These are phyloP conservation scores for Cnemophilus loriae DNA, from an alignment of 2,113 vertebrate genomes.

Conservation along the genomic window DNA sequence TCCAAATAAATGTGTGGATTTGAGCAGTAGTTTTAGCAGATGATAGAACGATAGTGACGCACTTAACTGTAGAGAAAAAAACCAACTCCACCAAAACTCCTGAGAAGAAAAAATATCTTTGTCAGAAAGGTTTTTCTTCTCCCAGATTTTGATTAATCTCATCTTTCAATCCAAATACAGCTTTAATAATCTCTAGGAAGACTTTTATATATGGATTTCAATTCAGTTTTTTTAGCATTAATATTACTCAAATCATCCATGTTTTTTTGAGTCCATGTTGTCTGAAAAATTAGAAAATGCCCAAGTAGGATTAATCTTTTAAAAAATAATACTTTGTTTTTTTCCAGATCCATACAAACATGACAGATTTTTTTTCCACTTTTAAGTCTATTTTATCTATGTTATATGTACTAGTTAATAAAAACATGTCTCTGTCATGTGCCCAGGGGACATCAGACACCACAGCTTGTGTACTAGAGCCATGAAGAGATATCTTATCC, in stretches of 20 bases:
- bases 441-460: not conserved
- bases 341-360: not conserved
- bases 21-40: not conserved
- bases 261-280: not conserved
- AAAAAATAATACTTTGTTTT: not conserved
- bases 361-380: not conserved
- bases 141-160: not conserved
- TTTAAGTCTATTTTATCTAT: not conserved
- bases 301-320: not conserved
- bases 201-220: not conserved
- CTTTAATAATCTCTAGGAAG: not conserved
- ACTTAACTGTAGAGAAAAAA: not conserved
- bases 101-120: not conserved
- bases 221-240: not conserved
- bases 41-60: not conserved
- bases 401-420: not conserved
- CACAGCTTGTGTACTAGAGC: not conserved
- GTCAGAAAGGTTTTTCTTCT: not conserved
- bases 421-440: not conserved
- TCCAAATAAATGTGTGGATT: not conserved
- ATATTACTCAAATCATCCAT: not conserved
- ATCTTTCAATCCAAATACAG: not conserved
- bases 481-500: not conserved
- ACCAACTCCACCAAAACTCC: not conserved
- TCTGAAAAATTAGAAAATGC: not conserved